Percentiles rank a stretch among this genome's conserved stretches.
These are phyloP conservation scores for Ectemnius continuus DNA, from an alignment of 2,888 invertebrate genomes.

Conservation along the genomic window DNA sequence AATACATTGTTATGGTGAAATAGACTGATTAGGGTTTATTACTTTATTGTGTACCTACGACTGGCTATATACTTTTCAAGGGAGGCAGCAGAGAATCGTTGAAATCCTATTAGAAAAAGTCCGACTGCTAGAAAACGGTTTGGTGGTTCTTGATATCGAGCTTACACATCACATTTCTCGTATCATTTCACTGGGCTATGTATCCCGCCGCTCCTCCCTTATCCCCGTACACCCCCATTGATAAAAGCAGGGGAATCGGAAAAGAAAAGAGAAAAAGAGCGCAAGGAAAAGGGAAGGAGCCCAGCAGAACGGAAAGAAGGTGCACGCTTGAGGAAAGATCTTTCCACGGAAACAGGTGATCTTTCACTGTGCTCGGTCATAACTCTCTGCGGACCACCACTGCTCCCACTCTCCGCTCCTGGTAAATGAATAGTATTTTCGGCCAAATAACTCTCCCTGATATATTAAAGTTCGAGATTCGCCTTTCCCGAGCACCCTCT, in stretches of 20 bases:
- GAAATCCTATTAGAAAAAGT: no score
- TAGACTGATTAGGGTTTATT: no score
- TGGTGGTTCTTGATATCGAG: neutral
- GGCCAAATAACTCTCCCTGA: constrained; percentile 28
- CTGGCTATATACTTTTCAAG: no score
- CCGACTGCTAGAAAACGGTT: neutral
- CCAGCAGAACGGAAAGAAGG: constrained; percentile 28
- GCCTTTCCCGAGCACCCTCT: neutral
- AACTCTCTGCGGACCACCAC: constrained; percentile 5
- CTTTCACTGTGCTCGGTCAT: constrained; percentile 31
- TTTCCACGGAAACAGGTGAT: constrained; percentile 32
- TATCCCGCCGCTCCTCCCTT: neutral
- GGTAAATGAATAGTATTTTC: constrained; percentile 1
- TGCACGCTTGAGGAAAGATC: constrained; percentile 30
- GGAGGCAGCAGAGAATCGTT: no score
- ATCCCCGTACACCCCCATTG: neutral
- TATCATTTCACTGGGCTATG: constrained; percentile 4
- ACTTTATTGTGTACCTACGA: no score
- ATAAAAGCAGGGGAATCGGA: no score
- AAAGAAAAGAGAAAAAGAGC: no score
- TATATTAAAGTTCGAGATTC: neutral
- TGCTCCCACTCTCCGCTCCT: neutral
- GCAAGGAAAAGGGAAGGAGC: no score
- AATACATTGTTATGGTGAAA: no score
- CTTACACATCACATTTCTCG: neutral